Evolutionary conservation across 2,113 vertebrate species (phyloP).

Genomic region (Toxotes jaculatrix): DNA sequence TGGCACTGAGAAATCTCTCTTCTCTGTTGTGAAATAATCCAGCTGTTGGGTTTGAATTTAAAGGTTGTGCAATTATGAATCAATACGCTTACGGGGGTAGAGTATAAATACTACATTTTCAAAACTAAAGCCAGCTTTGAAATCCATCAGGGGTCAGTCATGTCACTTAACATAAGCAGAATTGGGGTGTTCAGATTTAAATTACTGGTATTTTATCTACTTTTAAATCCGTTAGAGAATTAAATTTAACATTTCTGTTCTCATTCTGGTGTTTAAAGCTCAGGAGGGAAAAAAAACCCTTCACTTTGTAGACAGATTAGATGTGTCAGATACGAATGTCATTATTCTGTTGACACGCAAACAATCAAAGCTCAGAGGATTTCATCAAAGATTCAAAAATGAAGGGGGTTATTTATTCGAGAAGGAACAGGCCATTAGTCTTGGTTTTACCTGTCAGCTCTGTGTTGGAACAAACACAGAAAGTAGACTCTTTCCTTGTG

Average conservation of each 20-base stretch:
- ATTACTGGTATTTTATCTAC: not conserved
- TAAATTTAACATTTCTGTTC: not conserved
- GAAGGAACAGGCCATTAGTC: conserved; percentile 52
- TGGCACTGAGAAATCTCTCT: conserved; percentile 25
- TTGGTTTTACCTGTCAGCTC: conserved; percentile 64
- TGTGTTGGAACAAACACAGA: conserved; percentile 18
- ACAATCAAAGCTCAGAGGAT: conserved; percentile 43
- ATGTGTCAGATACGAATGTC: conserved; percentile 41
- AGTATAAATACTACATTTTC: not conserved
- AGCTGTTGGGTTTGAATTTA: conserved; percentile 23
- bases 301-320: conserved; percentile 20
- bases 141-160: not conserved
- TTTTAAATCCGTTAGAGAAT: not conserved
- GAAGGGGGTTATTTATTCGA: conserved; percentile 56
- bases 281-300: not conserved
- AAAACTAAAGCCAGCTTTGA: not conserved
- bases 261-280: not conserved
- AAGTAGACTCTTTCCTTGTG: not conserved
- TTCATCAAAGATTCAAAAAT: conserved; percentile 52
- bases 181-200: not conserved
- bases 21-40: conserved; percentile 32
- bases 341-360: conserved; percentile 23
- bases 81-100: conserved; percentile 1
- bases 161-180: not conserved
- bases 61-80: conserved; percentile 33